These are phyloP conservation scores for Scortum barcoo DNA, from an alignment of 2,113 vertebrate species.

Conservation along the genomic window DNA sequence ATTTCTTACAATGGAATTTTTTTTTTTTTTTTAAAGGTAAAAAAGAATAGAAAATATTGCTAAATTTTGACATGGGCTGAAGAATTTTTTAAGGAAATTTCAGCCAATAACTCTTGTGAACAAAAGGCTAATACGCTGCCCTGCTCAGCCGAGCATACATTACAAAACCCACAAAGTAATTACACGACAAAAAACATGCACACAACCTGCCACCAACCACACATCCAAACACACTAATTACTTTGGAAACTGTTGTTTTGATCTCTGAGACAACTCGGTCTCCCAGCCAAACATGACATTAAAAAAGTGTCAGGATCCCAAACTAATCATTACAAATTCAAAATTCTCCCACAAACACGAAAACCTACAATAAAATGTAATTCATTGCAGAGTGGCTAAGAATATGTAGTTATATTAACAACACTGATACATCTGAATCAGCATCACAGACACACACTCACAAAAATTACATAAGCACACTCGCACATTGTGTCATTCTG, in stretches of 20 bases:
- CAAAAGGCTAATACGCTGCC: constrained; percentile 7
- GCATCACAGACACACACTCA: not conserved
- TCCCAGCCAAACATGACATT: not conserved
- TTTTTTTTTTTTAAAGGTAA: too few species aligned
- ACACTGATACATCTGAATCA: not conserved
- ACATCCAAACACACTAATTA: constrained; percentile 29
- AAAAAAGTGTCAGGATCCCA: not conserved
- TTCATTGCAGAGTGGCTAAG: not conserved
- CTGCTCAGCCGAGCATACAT: constrained; percentile 5
- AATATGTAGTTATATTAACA: not conserved
- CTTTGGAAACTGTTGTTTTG: not conserved
- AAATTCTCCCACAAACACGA: not conserved
- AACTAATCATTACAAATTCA: not conserved
- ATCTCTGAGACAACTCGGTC: constrained; percentile 10
- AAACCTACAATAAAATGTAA: not conserved
- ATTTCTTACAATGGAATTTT: too few species aligned
- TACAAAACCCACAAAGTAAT: constrained; percentile 13
- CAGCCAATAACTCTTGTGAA: not conserved
- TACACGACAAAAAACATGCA: not conserved
- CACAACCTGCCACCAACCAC: constrained; percentile 17
- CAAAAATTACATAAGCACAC: constrained; percentile 1
- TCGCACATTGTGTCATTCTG: constrained; percentile 11
- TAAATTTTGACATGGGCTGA: too few species aligned
- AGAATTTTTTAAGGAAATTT: too few species aligned
- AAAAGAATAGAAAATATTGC: too few species aligned